phyloP scores from a whole-genome alignment of 2,113 vertebrate species.

The Phyllostomus discolor region DNA sequence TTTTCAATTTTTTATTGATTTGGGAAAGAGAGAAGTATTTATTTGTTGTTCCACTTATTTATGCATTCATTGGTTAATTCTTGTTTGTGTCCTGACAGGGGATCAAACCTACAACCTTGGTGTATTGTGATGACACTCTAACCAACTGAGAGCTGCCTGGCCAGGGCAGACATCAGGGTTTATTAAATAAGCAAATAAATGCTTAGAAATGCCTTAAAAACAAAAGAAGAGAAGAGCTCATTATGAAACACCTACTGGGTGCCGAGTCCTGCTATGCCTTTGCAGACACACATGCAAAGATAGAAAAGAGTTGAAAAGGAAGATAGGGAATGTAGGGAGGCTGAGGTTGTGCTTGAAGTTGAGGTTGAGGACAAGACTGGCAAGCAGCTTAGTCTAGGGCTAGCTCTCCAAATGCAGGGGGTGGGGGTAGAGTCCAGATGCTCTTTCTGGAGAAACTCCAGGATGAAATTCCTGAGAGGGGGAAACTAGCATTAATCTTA shows the following conservation, averaged over 20 bases:
- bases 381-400: background rate
- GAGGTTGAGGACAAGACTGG: background rate
- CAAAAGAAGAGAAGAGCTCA: background rate
- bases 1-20: no score
- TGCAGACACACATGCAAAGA: background rate
- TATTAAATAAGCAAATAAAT: slow-evolving; percentile 35
- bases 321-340: background rate
- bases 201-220: slow-evolving; percentile 7
- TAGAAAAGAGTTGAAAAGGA: background rate
- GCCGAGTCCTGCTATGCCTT: background rate
- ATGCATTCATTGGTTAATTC: no score
- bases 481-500: background rate
- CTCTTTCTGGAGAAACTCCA: slow-evolving; percentile 30
- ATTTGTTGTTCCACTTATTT: no score
- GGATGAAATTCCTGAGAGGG: background rate
- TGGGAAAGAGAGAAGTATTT: no score
- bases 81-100: no score
- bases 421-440: background rate
- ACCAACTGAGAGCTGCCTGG: no score
- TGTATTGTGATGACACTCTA: no score
- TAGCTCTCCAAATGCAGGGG: background rate
- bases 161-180: background rate
- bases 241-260: background rate
- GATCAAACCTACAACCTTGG: no score
- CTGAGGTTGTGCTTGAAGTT: background rate